Percentiles rank a stretch among this genome's conserved stretches.
Evolutionary conservation across 1,140 invertebrate species (phyloP).

Genomic region (Heliconius melpomene): DNA sequence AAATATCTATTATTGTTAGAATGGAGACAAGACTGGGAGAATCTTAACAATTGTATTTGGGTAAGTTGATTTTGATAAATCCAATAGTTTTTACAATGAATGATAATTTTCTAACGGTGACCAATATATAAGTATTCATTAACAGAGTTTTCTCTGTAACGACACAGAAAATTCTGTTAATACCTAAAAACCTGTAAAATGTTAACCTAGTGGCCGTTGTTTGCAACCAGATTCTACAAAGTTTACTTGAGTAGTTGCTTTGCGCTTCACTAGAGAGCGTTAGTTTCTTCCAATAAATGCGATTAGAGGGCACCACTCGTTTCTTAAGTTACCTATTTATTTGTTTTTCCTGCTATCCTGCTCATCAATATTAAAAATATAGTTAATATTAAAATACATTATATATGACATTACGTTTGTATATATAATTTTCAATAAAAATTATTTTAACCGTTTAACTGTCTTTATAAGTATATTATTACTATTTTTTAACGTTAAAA

Average conservation of each 20-base stretch:
- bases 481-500: too few relatives aligned
- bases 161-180: neutral
- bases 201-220: neutral
- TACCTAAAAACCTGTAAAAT: too few relatives aligned
- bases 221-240: neutral
- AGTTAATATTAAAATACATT: neutral
- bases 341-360: neutral
- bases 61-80: slow-evolving; percentile 47
- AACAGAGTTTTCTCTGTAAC: neutral
- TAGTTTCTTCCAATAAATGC: neutral
- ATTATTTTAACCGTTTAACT: too few relatives aligned
- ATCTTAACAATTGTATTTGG: slow-evolving; percentile 70
- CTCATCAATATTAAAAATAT: neutral
- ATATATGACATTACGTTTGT: neutral
- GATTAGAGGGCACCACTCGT: neutral
- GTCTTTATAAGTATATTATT: too few relatives aligned
- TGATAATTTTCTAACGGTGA: neutral
- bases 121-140: neutral
- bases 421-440: neutral
- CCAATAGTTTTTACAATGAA: neutral
- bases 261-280: neutral
- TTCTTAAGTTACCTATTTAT: neutral
- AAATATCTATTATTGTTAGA: slow-evolving; percentile 59
- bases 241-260: neutral
- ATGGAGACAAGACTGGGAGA: slow-evolving; percentile 70